phyloP scores from a whole-genome alignment of 2,888 invertebrate genomes.

The Meteorus colon region DNA sequence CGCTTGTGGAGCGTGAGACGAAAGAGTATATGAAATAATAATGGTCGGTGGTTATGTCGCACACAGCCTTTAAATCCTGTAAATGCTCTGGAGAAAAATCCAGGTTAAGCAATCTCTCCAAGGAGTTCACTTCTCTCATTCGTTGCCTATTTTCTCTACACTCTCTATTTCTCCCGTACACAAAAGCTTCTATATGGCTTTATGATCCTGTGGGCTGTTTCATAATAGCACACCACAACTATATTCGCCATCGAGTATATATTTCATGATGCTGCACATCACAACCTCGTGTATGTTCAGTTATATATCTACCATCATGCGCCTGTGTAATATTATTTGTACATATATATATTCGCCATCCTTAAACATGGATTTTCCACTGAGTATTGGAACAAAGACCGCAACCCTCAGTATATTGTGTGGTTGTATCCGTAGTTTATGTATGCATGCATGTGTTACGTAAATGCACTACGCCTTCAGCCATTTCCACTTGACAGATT shows the following conservation, averaged over 20 bases:
- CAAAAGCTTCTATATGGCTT: neutral
- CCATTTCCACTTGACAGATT: constrained; percentile 19
- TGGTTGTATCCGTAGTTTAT: neutral
- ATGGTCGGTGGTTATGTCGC: neutral
- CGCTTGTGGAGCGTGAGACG: neutral
- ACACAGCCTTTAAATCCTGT: constrained; percentile 4
- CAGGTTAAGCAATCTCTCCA: constrained; percentile 22
- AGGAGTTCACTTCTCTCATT: neutral
- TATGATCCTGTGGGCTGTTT: neutral
- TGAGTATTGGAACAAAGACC: constrained; percentile 4
- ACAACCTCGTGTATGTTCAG: neutral
- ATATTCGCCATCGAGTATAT: neutral
- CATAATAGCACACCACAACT: neutral
- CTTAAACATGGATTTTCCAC: neutral
- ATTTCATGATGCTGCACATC: neutral
- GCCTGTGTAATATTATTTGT: neutral
- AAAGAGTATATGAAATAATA: constrained; percentile 2
- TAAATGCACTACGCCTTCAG: constrained; percentile 12
- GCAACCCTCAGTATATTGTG: neutral
- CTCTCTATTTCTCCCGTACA: neutral
- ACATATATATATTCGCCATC: neutral
- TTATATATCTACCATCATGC: neutral
- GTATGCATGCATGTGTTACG: neutral
- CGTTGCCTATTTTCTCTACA: neutral
- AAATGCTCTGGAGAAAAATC: constrained; percentile 11